phyloP scores from a whole-genome alignment of 1,140 invertebrate genomes.

The Sarcophaga peregrina region DNA sequence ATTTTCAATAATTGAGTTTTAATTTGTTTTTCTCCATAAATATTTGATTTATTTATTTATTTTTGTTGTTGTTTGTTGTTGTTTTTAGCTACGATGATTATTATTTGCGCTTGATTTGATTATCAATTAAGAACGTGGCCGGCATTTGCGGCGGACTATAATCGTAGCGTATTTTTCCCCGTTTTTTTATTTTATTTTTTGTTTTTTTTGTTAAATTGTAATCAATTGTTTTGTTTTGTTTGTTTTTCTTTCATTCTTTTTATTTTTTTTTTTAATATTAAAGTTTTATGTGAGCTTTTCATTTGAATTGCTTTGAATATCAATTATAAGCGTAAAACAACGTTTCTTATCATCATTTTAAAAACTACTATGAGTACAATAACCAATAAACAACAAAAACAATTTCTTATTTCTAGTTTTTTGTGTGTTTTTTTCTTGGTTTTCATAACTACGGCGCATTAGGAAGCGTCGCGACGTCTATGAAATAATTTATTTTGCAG shows the following conservation, averaged over 20 bases:
- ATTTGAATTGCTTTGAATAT: constrained; percentile 22
- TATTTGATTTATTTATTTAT: too few species aligned
- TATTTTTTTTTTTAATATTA: background rate
- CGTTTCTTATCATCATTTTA: too few species aligned
- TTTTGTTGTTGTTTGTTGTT: too few species aligned
- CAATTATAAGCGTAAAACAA: background rate
- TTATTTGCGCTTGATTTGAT: constrained; percentile 10
- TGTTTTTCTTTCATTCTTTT: too few species aligned
- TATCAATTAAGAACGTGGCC: constrained; percentile 21
- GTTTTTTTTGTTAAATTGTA: too few species aligned
- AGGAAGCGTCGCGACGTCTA: constrained; percentile 13
- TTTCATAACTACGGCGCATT: constrained; percentile 20
- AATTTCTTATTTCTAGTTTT: background rate
- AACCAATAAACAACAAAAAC: background rate
- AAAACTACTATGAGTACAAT: background rate
- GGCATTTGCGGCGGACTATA: background rate
- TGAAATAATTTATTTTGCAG: background rate
- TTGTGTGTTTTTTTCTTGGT: background rate
- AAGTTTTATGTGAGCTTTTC: background rate
- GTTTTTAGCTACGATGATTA: too few species aligned
- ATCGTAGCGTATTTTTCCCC: background rate
- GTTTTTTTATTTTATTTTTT: background rate
- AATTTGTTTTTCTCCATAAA: too few species aligned
- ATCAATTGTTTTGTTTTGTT: too few species aligned
- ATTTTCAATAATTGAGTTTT: too few species aligned